These are phyloP conservation scores for human DNA, from an alignment of 2,113 vertebrate species.

Conservation along the genomic window DNA sequence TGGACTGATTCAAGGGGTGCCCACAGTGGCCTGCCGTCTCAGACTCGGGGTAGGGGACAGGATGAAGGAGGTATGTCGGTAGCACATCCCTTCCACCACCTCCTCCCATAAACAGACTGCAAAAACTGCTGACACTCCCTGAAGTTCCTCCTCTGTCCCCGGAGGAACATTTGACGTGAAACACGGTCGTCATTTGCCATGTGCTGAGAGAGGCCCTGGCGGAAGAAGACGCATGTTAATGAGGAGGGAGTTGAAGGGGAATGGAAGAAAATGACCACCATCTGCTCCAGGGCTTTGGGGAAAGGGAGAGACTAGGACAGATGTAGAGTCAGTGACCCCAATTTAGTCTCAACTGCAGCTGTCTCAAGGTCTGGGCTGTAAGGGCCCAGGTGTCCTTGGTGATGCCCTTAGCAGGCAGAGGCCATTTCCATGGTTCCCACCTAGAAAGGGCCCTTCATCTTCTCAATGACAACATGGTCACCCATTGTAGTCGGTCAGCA, in stretches of 20 bases:
- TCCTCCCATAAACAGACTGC: neutral
- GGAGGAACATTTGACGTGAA: neutral
- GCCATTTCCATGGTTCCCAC: no score
- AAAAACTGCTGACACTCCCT: neutral
- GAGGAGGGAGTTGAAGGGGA: neutral
- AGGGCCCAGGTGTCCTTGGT: neutral
- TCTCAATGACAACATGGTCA: neutral
- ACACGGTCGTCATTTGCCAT: neutral
- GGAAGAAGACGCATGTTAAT: neutral
- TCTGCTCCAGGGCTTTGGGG: neutral
- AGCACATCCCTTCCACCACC: accelerated
- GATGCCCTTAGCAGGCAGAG: neutral
- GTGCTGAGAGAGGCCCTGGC: neutral
- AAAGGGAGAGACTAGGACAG: neutral
- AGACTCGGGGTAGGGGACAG: accelerated
- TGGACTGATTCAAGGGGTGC: accelerated
- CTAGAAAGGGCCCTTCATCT: neutral
- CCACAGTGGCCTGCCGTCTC: accelerated
- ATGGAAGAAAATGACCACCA: neutral
- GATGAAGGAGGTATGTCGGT: neutral
- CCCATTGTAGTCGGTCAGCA: neutral
- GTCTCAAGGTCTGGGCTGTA: neutral
- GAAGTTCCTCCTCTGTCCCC: neutral
- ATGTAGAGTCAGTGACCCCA: neutral
- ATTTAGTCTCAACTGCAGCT: neutral